Evolutionary conservation across 2,113 vertebrate species (phyloP), one percentile per base, ranked within the genome.

Genomic region (Poecile atricapillus): DNA sequence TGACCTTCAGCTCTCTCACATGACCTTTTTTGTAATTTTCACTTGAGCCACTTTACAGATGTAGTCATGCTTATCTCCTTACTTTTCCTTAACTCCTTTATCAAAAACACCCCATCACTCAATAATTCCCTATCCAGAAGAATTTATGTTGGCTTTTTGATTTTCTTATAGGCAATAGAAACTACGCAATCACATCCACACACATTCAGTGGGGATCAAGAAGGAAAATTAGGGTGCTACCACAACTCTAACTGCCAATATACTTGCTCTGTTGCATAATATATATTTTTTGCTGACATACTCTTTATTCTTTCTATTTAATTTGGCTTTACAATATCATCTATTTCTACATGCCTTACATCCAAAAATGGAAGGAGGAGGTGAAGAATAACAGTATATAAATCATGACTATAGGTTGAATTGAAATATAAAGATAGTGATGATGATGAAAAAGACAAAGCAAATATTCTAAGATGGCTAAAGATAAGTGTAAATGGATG

Each of bases 141-240:
- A 73, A 56, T 43, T 87, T 50, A 31, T 44, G 16, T 18, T 59
- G 58, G 2, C 6, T 44, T 71, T 80, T 55, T 46, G 12, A 16
- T 56, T 70, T 69, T 87, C 47, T 64, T 60, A 22, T 5, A 60
- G 5, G 6, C 8, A 52, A 30, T 14, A 86, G 18, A 76, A 93
- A 79, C 9, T 23, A 15, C 76, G 35, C 18, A 89, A 68, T 3
- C 20, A 68, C 9, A 14, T 68, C 31, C 47, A 74, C 2, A 28
- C 11, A 30, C 13, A 82, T 5, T 55, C 23, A 56, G 5, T 19
- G 53, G 3, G 10, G 23, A 68, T 1, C 0, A 0, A 79, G 30
- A 68, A 25, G 25, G 33, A 82, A 90, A 91, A 76, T 50, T 16
- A 33, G 11, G 20, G 10, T 67, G 7, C 5, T 84, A 33, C 6